Evolutionary conservation across 1,140 invertebrate genomes (phyloP).

Genomic region (Drosophila melanica): DNA sequence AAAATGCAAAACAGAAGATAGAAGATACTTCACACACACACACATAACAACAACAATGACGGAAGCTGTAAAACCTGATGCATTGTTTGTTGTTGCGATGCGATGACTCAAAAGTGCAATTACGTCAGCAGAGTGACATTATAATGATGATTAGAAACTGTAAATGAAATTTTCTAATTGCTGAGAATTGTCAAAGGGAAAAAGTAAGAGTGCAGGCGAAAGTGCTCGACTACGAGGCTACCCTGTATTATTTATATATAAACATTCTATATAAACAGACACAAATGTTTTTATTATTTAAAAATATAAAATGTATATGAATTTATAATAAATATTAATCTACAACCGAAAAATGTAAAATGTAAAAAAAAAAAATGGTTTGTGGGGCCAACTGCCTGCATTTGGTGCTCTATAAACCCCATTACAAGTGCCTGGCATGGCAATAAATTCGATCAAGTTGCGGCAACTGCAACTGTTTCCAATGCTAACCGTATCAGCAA

Average conservation of each 20-base stretch:
- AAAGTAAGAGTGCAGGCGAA: not conserved
- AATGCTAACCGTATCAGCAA: constrained; percentile 30
- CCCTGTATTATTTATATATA: too few relatives aligned
- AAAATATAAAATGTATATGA: too few relatives aligned
- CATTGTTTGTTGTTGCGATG: constrained; percentile 38
- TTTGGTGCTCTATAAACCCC: constrained; percentile 22
- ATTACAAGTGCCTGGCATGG: not conserved
- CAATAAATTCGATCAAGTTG: constrained; percentile 25
- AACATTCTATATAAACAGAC: too few relatives aligned
- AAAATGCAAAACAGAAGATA: constrained; percentile 37
- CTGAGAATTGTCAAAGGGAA: constrained; percentile 29
- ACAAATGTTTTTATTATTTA: too few relatives aligned
- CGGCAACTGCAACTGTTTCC: constrained; percentile 26
- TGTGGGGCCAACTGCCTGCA: too few relatives aligned
- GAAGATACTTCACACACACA: constrained; percentile 44
- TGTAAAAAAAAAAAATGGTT: too few relatives aligned
- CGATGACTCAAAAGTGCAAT: constrained; percentile 72
- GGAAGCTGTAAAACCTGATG: constrained; percentile 68
- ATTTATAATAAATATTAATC: too few relatives aligned
- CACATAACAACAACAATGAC: constrained; percentile 31
- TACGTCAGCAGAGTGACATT: constrained; percentile 66
- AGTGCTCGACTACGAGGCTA: too few relatives aligned
- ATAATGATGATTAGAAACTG: constrained; percentile 69
- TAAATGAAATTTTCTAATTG: constrained; percentile 62
- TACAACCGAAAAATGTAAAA: too few relatives aligned